Evolutionary conservation across 2,797 vertebrate species (phyloP).

Genomic region (Decapterus maruadsi): DNA sequence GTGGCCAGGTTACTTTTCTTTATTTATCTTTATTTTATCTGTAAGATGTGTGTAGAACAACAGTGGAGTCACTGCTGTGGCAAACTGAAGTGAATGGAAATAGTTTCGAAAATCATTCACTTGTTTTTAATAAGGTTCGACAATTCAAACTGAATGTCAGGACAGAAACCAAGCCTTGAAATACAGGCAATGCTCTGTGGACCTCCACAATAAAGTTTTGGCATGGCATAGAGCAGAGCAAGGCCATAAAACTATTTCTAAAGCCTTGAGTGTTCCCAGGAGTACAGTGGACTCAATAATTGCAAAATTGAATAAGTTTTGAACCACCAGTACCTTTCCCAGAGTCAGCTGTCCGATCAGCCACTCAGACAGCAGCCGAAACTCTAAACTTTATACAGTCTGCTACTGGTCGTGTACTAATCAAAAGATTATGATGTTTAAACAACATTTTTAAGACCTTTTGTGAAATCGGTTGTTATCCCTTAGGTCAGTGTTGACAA

Average conservation of each 20-base stretch:
- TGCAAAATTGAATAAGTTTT: neutral
- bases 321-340: neutral
- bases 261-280: neutral
- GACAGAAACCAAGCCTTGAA: neutral
- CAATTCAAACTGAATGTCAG: neutral
- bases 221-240: neutral
- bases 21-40: neutral
- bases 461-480: too few relatives aligned
- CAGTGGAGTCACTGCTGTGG: neutral
- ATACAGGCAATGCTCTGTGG: neutral
- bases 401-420: neutral
- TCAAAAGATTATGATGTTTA: neutral
- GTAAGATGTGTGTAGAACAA: neutral
- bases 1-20: neutral
- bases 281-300: neutral
- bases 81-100: neutral
- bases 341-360: neutral
- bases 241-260: neutral
- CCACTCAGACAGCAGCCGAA: neutral
- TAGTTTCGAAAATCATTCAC: neutral
- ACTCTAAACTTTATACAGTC: neutral
- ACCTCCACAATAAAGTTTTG: neutral
- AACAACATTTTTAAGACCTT: slow-evolving; percentile 3
- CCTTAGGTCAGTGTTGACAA: neutral
- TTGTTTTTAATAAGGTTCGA: neutral